Evolutionary conservation across 2,888 invertebrate genomes (phyloP), one percentile per base, ranked within the genome.

Genomic region (Harmothoe impar): DNA sequence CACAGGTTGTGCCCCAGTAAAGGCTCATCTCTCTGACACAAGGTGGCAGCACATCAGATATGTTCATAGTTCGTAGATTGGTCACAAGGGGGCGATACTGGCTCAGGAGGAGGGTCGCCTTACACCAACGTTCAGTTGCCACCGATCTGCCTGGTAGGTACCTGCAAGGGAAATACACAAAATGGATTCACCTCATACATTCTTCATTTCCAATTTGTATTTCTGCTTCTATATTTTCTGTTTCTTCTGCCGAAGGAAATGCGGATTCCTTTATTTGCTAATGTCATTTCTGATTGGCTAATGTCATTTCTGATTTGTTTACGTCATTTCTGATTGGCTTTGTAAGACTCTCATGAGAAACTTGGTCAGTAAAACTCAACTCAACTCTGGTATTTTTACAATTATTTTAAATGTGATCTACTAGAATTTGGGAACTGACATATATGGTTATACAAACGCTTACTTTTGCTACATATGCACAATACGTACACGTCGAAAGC

Each of bases 91-190:
- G 72, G 72, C 33, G 25, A 17, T 20, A 78, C 20, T 43, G 84
- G 23, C 51, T 84, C 84, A 84, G 84, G 51, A 84, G 7, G 43
- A n/a, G 20, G 23, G 43, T 35, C 7, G 23, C 84, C 84, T 33
- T 35, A n/a, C 3, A 1, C 84, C 84, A 15, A 84, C 51, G 3
- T 35, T 33, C 51, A 84, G 33, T 7, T 84, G 84, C 84, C 84
- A 84, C 25, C 84, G 10, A 84, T 84, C 84, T 31, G 84, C 84
- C 25, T 84, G 84, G 23, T 84, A 84, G 10, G 84, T 84, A 51
- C 84, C 84, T 84, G 43, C 10, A 78, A 29, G 72, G 29, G 5
- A 7, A 62, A 20, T 7, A 62, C n/a, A n/a, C 7, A 62, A 10
- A 17, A 17, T 52, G 54, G 54, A 10, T 10, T 17, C 54, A 17